Evolutionary conservation across 2,113 vertebrate species (phyloP), one percentile per base, ranked within the genome.

Genomic region (Podilymbus podiceps): DNA sequence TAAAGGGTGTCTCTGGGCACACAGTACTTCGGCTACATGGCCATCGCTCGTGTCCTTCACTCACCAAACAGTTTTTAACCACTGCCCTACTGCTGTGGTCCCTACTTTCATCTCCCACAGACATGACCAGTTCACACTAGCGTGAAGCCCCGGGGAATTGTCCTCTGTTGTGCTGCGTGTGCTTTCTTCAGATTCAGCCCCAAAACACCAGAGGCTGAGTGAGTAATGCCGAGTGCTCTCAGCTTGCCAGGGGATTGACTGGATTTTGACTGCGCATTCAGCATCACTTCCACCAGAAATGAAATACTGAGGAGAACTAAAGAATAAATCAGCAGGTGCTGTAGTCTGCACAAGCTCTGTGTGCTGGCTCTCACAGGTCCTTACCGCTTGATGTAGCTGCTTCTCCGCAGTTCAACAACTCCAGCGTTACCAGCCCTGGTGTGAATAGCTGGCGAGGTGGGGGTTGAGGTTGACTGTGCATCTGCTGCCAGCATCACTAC

Each of bases 331-430:
- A 67, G 28, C 21, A 71, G 66, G n/a, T 2, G 4, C 38, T n/a
- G 7, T 12, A 59, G 20, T 30, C 30, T 50, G n/a, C 22, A 24
- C 2, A 6, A 53, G 16, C 14, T 19, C 15, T 27, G 6, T 46
- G 71, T 0, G 0, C 13, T 38, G 42, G 17, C 53, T 78, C 35
- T 85, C 49, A 49, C 0, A 0, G 49, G 40, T 64, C 40, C 30
- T 69, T 42, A 53, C 31, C 31, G 30, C 40, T 30, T 47, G 16
- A 67, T 24, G 49, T 15, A 75, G 63, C 42, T 77, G 38, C 59
- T 69, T 62, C 42, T 85, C 33, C 44, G 35, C 53, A 38, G 15
- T 50, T 71, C 21, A 79, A 17, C 50, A 69, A 15, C 17, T 64
- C 21, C 50, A 73, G 59, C 6, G 9, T 30, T 52, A 46, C 18